Percentiles rank a stretch among this genome's conserved stretches.
phyloP scores from a whole-genome alignment of 2,888 invertebrate genomes.

The Monochamus alternatus region DNA sequence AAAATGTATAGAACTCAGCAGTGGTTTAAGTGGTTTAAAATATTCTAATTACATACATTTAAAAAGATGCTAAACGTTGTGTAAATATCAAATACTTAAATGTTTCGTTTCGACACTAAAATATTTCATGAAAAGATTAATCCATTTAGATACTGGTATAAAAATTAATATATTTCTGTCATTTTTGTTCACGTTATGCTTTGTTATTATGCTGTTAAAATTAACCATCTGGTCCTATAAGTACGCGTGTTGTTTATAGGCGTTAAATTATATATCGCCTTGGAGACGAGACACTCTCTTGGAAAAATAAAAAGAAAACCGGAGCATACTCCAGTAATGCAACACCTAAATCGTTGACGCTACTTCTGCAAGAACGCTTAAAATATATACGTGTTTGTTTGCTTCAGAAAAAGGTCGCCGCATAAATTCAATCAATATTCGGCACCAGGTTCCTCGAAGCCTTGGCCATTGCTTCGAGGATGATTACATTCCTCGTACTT shows the following conservation, averaged over 20 bases:
- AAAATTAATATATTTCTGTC: too few species aligned
- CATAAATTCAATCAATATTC: not conserved
- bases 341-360: not conserved
- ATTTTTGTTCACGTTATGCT: too few species aligned
- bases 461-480: conserved; percentile 2
- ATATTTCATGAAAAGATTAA: too few species aligned
- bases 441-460: not conserved
- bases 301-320: not conserved
- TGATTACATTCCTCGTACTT: not conserved
- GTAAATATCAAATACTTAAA: too few species aligned
- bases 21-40: too few species aligned
- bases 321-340: not conserved
- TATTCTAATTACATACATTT: too few species aligned
- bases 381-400: not conserved
- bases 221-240: not conserved
- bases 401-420: not conserved
- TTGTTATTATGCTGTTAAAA: not conserved
- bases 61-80: too few species aligned
- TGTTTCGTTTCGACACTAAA: too few species aligned
- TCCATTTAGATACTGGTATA: too few species aligned
- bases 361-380: not conserved
- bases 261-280: not conserved
- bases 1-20: too few species aligned
- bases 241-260: not conserved
- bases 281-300: not conserved